Evolutionary conservation across 2,888 invertebrate genomes (phyloP), one percentile per base, ranked within the genome.

Genomic region (Himalopsyche tibetana): DNA sequence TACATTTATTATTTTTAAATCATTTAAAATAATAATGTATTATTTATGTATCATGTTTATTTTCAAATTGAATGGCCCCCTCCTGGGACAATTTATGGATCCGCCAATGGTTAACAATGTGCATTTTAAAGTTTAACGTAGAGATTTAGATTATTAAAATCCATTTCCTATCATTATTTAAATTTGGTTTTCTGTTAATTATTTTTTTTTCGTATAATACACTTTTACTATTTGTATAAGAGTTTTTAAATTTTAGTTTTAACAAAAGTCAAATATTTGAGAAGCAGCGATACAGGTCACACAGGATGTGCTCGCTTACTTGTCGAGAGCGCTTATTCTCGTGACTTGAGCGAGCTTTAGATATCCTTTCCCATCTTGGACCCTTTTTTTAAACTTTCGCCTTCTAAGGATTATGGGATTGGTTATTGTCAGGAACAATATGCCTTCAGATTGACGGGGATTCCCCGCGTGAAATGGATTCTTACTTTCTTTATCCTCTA

Each of bases 401-500:
- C 84, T 87, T 45, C 63, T 51, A 55, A 19, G 85, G 87, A 87
- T 87, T 87, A 87, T 85, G 55, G 85, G 87, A 82, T 85, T 56
- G 87, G 82, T 87, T 87, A 87, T 87, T 87, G 87, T 86, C 85
- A 38, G 87, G 84, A 85, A 87, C 87, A 85, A 86, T 87, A 84
- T 82, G 84, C 82, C 82, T 42, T 55, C 55, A 83, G 85, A 87
- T 87, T 86, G 87, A 84, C 87, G 38, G 82, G 85, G 82, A 85
- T 87, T 85, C 85, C n/a, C 55, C 55, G 83, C 74, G 36, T 74
- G 15, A 74, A 74, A 74, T 74, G 74, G 74, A 74, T 74, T 74
- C 28, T 74, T 74, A 74, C 38, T 74, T 74, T 74, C 74, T 28
- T 38, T 74, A 74, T 74, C 19, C 19, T 63, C 19, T 63, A 74